Conservation (phyloP, 2,797 vertebrate genomes). For the Agapornis canus region DNA sequence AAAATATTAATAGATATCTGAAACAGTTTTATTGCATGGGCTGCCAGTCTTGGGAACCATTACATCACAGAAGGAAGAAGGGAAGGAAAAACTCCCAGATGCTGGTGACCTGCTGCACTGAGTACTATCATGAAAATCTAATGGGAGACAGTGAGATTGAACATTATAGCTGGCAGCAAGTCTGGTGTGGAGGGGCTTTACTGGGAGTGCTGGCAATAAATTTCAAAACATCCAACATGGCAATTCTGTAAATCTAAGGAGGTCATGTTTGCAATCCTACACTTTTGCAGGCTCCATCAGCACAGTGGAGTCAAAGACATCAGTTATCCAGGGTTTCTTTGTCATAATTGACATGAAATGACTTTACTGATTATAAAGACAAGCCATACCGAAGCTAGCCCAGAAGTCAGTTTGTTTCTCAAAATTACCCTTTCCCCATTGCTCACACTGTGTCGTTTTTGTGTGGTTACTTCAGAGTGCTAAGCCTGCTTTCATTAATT, state of each 20-base stretch:
- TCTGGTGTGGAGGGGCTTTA: background rate
- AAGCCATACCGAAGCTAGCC: background rate
- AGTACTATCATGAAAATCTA: background rate
- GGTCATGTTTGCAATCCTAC: rapidly evolving
- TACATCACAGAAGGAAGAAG: conserved; percentile 71
- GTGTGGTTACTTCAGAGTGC: conserved; percentile 57
- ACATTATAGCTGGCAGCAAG: background rate
- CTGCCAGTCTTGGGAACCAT: conserved; percentile 71
- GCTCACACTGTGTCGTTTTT: background rate
- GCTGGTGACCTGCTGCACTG: background rate
- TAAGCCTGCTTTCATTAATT: conserved; percentile 62
- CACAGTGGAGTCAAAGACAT: background rate
- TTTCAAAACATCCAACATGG: background rate
- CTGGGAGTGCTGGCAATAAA: background rate
- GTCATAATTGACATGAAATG: background rate
- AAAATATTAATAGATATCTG: conserved; percentile 86
- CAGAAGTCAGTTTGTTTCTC: background rate
- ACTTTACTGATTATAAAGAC: background rate
- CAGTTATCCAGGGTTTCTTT: background rate
- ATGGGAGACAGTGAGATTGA: background rate
- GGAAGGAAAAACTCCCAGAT: background rate
- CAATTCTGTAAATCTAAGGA: background rate
- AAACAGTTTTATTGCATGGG: conserved; percentile 72
- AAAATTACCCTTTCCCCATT: background rate
- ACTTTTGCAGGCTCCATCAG: background rate